Evolutionary conservation across 1,140 invertebrate genomes (phyloP).

Genomic region (Trichomalopsis sarcophagae): DNA sequence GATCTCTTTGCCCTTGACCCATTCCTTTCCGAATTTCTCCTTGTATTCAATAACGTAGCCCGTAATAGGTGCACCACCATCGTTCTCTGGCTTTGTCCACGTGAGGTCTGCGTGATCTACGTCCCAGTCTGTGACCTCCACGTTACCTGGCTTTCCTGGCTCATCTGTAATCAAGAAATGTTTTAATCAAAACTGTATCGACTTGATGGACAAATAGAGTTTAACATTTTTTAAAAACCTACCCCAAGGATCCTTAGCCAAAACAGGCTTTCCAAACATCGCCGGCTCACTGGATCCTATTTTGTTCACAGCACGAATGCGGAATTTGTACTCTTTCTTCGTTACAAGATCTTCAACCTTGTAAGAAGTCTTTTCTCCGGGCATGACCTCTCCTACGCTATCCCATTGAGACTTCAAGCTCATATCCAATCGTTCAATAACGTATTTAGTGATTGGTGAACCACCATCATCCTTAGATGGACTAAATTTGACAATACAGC

Average conservation of each 20-base stretch:
- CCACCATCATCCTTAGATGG: slow-evolving; percentile 95
- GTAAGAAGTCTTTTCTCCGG: slow-evolving; percentile 81
- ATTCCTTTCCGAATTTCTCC: slow-evolving; percentile 94
- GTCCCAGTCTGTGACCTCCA: slow-evolving; percentile 96
- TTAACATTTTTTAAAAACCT: slow-evolving; percentile 62
- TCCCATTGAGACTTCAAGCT: slow-evolving; percentile 92
- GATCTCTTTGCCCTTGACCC: slow-evolving; percentile 88
- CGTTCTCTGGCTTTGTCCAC: slow-evolving; percentile 91
- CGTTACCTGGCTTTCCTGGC: slow-evolving; percentile 92
- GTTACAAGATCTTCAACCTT: slow-evolving; percentile 91
- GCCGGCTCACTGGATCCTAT: slow-evolving; percentile 92
- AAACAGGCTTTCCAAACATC: slow-evolving; percentile 87
- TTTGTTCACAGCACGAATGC: slow-evolving; percentile 95
- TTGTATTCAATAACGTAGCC: slow-evolving; percentile 95
- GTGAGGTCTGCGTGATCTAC: slow-evolving; percentile 95
- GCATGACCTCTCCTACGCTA: slow-evolving; percentile 84
- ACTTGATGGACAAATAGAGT: slow-evolving; percentile 30
- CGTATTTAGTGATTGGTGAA: slow-evolving; percentile 90
- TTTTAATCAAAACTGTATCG: slow-evolving; percentile 38
- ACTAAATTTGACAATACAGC: slow-evolving; percentile 94
- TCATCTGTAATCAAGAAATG: slow-evolving; percentile 80
- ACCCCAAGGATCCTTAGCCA: slow-evolving; percentile 99
- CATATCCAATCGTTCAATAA: slow-evolving; percentile 95
- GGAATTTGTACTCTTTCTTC: slow-evolving; percentile 95
- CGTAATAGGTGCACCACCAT: slow-evolving; percentile 96